Percentiles rank a stretch among this genome's conserved stretches.
Evolutionary conservation across 1,140 invertebrate genomes (phyloP).

Genomic region (Trialeurodes vaporariorum): DNA sequence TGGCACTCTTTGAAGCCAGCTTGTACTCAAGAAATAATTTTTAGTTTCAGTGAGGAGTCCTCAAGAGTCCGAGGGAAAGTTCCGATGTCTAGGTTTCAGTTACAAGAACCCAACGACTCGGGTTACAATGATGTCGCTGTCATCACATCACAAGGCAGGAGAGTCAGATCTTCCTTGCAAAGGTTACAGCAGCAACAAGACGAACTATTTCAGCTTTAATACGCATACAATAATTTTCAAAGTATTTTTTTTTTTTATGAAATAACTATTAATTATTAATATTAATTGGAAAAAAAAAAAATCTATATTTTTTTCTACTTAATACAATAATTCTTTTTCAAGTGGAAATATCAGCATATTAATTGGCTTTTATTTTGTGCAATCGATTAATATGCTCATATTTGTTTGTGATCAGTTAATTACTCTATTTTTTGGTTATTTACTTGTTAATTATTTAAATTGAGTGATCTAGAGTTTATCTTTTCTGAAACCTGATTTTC

Average conservation of each 20-base stretch:
- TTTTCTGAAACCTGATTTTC: too few species aligned
- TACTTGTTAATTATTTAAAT: neutral
- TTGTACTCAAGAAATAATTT: neutral
- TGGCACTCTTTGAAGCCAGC: too few species aligned
- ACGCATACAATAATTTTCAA: neutral
- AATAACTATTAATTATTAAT: neutral
- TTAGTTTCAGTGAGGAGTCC: neutral
- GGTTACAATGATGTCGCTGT: neutral
- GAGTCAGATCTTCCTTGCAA: neutral
- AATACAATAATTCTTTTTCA: neutral
- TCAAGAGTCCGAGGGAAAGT: neutral
- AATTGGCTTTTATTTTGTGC: neutral
- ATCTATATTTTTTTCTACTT: neutral
- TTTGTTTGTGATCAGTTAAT: neutral
- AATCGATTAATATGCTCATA: neutral
- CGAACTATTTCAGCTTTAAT: neutral
- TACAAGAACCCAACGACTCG: neutral
- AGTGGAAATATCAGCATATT: neutral
- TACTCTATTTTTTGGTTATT: neutral
- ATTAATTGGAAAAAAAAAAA: neutral
- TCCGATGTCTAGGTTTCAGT: neutral
- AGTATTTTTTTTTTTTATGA: neutral
- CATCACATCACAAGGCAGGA: neutral
- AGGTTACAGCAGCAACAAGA: neutral
- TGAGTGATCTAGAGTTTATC: neutral